Evolutionary conservation across 2,888 invertebrate genomes (phyloP).

Genomic region (Chromoteleia sp.): DNA sequence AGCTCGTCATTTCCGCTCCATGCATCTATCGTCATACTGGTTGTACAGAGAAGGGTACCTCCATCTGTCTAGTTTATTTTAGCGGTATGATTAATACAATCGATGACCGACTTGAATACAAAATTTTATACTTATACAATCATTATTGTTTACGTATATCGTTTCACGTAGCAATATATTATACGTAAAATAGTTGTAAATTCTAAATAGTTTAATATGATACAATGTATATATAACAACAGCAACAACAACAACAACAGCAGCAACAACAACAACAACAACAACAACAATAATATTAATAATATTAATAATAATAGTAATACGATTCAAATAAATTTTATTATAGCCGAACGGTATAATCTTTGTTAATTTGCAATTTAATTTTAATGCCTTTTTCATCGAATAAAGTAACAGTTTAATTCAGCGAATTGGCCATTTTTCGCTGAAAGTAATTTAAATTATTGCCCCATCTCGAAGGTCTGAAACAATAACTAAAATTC

Average conservation of each 20-base stretch:
- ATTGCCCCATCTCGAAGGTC: constrained; percentile 40
- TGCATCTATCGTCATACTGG: constrained; percentile 61
- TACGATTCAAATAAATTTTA: background rate
- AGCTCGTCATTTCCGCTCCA: constrained; percentile 74
- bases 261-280: no score
- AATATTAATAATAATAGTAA: background rate
- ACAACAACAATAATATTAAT: no score
- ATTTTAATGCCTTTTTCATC: constrained; percentile 38
- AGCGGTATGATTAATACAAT: constrained; percentile 42
- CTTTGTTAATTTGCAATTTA: constrained; percentile 35
- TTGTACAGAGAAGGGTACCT: constrained; percentile 58
- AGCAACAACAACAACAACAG: no score
- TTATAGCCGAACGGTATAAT: constrained; percentile 3
- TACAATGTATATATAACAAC: no score
- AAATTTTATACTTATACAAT: no score
- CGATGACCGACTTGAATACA: constrained; percentile 26
- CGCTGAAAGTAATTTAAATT: constrained; percentile 57
- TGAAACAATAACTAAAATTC: constrained; percentile 66
- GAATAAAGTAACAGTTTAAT: constrained; percentile 43
- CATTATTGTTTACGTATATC: no score
- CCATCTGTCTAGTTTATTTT: constrained; percentile 59
- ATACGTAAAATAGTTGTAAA: no score
- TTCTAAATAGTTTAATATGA: no score
- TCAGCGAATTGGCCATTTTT: constrained; percentile 46
- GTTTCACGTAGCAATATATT: no score